A percentile compares a stretch with the other conserved stretches of the same genome.
Conservation (phyloP, 2,888 invertebrate genomes). For the Microplitis deprimator region DNA sequence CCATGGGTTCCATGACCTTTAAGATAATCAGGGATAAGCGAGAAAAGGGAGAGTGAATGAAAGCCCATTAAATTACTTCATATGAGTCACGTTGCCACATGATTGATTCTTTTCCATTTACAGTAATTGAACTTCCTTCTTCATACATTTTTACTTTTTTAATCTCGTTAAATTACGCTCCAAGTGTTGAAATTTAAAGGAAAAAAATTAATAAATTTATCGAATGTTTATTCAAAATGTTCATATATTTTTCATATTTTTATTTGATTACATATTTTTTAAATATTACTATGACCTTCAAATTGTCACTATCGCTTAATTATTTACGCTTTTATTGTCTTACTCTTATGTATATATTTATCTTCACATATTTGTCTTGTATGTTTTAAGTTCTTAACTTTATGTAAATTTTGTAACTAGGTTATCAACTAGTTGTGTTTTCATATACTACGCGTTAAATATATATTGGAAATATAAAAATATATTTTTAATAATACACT, state of each 20-base stretch:
- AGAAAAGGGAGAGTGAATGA: conserved; percentile 44
- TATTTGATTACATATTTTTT: neutral
- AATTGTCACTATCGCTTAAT: neutral
- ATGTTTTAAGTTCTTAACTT: neutral
- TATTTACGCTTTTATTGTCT: neutral
- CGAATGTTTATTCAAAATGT: neutral
- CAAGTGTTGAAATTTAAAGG: neutral
- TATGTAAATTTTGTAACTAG: neutral
- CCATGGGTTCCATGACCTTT: conserved; percentile 64
- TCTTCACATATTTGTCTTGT: neutral
- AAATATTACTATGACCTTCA: neutral
- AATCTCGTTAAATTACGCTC: neutral
- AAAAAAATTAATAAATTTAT: neutral
- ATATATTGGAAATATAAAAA: neutral
- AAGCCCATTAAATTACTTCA: conserved; percentile 63
- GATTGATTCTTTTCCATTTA: conserved; percentile 29
- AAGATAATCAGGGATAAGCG: conserved; percentile 40
- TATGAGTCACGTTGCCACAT: conserved; percentile 57
- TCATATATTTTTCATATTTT: neutral
- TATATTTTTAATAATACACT: neutral
- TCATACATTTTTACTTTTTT: neutral
- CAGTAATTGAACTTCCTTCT: conserved; percentile 29
- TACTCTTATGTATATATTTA: neutral
- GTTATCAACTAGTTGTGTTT: neutral
- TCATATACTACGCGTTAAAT: too few relatives aligned